phyloP scores from a whole-genome alignment of 2,113 vertebrate species.

The Pangasianodon hypophthalmus region DNA sequence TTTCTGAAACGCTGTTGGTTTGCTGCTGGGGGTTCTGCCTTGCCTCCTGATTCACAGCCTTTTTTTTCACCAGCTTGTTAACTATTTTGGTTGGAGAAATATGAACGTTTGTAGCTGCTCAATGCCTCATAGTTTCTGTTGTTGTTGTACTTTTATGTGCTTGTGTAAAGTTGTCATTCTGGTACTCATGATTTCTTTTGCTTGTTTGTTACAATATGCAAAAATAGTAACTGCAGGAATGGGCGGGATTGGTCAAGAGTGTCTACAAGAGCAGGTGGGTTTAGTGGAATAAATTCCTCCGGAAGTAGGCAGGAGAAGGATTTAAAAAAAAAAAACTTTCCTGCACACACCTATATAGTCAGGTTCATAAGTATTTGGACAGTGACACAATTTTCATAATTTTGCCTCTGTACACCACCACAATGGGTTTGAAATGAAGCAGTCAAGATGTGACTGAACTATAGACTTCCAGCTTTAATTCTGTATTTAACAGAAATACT shows the following conservation, averaged over 20 bases:
- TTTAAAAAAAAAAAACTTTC: background rate
- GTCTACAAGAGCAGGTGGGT: background rate
- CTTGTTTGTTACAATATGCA: background rate
- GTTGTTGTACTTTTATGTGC: background rate
- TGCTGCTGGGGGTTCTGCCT: background rate
- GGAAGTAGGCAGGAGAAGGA: background rate
- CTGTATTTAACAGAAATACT: no score
- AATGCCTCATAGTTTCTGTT: background rate
- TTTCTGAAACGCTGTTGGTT: background rate
- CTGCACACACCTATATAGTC: no score
- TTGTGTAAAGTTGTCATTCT: background rate
- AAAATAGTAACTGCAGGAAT: background rate
- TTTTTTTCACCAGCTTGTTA: background rate
- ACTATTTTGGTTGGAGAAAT: background rate
- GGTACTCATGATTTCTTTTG: background rate
- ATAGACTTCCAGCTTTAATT: no score
- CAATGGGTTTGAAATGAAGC: no score
- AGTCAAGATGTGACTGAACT: no score
- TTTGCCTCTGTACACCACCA: no score
- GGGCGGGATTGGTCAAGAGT: no score
- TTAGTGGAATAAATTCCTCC: background rate
- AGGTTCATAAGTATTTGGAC: no score
- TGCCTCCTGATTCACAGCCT: background rate
- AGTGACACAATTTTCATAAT: no score
- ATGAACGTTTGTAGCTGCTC: background rate